Evolutionary conservation across 2,797 vertebrate genomes (phyloP).

Genomic region (Esox masquinongy): DNA sequence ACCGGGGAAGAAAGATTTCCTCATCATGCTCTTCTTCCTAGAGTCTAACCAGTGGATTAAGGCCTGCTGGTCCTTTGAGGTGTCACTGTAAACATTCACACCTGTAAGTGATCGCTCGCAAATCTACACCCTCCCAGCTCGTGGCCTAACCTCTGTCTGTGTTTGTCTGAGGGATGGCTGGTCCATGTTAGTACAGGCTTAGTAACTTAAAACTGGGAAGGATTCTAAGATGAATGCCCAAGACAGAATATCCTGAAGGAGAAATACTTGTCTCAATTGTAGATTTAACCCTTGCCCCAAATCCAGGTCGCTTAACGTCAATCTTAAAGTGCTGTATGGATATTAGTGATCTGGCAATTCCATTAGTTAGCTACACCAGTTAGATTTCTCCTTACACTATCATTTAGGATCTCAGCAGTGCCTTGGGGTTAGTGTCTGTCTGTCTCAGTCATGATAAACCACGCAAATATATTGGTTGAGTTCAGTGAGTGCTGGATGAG

Average conservation of each 20-base stretch:
- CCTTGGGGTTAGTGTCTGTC: not conserved
- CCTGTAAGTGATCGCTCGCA: constrained; percentile 29
- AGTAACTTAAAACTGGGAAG: constrained; percentile 9
- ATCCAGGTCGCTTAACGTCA: not conserved
- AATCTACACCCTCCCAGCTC: constrained; percentile 16
- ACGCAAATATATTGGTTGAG: not conserved
- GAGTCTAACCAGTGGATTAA: constrained; percentile 19
- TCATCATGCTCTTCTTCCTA: not conserved
- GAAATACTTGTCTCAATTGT: not conserved
- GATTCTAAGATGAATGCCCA: not conserved
- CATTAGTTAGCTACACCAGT: not conserved
- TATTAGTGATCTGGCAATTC: not conserved
- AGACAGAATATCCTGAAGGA: not conserved
- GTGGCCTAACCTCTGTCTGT: constrained; percentile 14
- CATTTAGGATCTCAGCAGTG: not conserved
- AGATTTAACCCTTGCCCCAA: not conserved
- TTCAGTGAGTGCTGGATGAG: not conserved
- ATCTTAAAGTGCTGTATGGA: not conserved
- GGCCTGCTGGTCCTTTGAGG: constrained; percentile 10
- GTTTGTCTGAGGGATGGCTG: constrained; percentile 12
- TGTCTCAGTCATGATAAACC: not conserved
- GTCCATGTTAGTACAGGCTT: constrained; percentile 18
- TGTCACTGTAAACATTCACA: constrained; percentile 32
- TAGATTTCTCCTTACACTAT: not conserved
- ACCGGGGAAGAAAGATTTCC: not conserved